Evolutionary conservation across 2,113 vertebrate species (phyloP).

Genomic region (Mastomys natalensis): DNA sequence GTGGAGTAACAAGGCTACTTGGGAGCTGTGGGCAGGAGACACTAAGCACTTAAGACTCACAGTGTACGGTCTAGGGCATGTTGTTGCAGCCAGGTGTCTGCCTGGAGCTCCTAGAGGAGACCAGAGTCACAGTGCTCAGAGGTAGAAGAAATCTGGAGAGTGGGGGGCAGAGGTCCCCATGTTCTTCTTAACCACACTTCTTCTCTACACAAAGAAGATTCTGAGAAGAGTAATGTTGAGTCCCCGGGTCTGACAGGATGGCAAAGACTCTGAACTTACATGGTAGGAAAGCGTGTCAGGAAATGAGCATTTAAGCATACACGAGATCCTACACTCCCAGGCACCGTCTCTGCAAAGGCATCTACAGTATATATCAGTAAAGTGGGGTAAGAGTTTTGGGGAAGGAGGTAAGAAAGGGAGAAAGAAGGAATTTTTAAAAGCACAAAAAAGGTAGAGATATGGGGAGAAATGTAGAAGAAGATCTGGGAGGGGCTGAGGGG

Average conservation of each 20-base stretch:
- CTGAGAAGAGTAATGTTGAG: neutral
- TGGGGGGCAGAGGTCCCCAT: no score
- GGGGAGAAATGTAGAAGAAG: neutral
- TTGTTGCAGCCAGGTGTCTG: neutral
- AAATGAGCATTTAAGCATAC: no score
- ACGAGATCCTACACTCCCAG: neutral
- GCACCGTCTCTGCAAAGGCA: neutral
- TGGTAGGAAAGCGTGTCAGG: neutral
- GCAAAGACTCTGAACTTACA: neutral
- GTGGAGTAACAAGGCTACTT: neutral
- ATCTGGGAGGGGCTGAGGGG: neutral
- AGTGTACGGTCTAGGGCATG: rapidly evolving
- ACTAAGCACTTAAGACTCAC: neutral
- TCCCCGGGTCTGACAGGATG: neutral
- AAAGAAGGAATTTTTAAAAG: neutral
- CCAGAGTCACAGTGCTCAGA: neutral
- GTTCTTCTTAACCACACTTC: neutral
- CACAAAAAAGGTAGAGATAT: neutral
- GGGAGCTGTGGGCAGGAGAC: neutral
- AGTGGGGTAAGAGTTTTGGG: neutral
- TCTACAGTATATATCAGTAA: neutral
- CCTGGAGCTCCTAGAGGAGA: rapidly evolving
- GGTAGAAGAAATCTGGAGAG: neutral
- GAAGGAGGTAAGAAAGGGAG: neutral
- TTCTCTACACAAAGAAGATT: neutral